Conservation (phyloP, 2,797 vertebrate species). For the Hylomyscus alleni region DNA sequence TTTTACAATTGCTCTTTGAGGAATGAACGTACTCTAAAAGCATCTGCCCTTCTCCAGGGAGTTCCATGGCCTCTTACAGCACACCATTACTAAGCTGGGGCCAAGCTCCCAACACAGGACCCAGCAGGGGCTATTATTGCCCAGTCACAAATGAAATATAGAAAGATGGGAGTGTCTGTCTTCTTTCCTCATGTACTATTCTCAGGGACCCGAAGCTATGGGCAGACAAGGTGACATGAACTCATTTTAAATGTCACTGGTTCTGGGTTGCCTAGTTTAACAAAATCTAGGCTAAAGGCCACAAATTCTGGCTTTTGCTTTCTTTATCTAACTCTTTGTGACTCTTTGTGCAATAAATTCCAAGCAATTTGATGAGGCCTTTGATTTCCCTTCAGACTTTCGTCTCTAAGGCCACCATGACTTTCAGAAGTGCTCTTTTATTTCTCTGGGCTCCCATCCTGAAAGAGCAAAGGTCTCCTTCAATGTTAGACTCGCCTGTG, state of each 20-base stretch:
- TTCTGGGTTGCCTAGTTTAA: neutral
- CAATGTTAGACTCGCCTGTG: neutral
- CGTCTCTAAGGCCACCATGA: neutral
- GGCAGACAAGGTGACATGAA: neutral
- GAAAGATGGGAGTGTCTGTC: neutral
- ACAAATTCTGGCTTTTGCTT: neutral
- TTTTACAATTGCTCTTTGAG: neutral
- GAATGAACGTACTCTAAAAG: neutral
- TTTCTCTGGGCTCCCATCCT: neutral
- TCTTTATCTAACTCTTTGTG: neutral
- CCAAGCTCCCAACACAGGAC: neutral
- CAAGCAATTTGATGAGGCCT: neutral
- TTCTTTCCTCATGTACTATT: neutral
- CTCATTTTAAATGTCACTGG: neutral
- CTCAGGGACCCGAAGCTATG: neutral
- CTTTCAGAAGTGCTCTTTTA: neutral
- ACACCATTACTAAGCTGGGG: neutral
- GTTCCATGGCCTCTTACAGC: neutral
- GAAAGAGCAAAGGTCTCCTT: neutral
- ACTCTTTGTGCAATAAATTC: neutral
- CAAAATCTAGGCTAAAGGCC: neutral
- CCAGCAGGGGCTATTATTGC: neutral
- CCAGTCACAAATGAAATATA: neutral
- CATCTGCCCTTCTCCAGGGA: neutral
- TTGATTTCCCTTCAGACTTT: neutral